phyloP scores from a whole-genome alignment of 2,888 invertebrate species.

The Cyclophora punctaria region DNA sequence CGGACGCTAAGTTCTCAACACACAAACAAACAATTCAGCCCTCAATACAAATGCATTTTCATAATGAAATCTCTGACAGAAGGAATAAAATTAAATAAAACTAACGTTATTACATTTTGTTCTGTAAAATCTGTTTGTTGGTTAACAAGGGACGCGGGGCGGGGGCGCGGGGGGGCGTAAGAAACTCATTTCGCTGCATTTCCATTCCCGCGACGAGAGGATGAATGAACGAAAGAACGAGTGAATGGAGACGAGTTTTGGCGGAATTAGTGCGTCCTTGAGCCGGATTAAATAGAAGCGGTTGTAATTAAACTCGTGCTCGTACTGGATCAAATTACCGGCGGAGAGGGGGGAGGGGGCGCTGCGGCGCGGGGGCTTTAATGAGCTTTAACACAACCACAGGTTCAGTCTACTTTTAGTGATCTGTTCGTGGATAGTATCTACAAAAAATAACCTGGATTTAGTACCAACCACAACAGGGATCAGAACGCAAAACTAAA shows the following conservation, averaged over 20 bases:
- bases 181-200: conserved; percentile 5
- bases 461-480: too few species aligned
- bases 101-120: too few species aligned
- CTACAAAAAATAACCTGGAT: too few species aligned
- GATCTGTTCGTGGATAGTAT: too few species aligned
- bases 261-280: conserved; percentile 17
- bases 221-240: conserved; percentile 6
- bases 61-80: too few species aligned
- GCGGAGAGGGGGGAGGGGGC: conserved; percentile 1
- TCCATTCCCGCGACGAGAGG: conserved; percentile 3
- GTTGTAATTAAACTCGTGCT: conserved; percentile 21
- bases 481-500: too few species aligned
- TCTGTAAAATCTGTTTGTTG: too few species aligned
- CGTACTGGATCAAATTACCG: neutral
- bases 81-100: too few species aligned
- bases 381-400: too few species aligned
- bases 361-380: neutral
- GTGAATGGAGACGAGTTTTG: conserved; percentile 8
- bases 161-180: conserved; percentile 1
- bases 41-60: too few species aligned
- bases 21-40: neutral
- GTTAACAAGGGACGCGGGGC: too few species aligned
- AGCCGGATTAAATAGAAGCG: conserved; percentile 19
- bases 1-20: neutral
- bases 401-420: too few species aligned